A percentile compares a stretch with the other conserved stretches of the same genome.
phyloP scores from a whole-genome alignment of 1,140 invertebrate species.

The Diachasma alloeum region DNA sequence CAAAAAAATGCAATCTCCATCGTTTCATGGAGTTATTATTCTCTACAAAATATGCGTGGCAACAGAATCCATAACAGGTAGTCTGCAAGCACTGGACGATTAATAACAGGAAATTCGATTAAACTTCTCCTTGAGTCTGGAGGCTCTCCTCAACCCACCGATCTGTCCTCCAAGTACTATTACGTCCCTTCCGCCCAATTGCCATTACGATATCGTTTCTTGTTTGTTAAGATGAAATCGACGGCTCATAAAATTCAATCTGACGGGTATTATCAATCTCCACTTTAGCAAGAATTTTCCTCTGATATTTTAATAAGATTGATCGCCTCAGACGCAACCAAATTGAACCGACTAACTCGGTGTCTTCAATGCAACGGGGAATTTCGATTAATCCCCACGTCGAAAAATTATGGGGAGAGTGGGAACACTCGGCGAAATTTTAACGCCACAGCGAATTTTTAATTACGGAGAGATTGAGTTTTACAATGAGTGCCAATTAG shows the following conservation, averaged over 20 bases:
- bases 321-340: not conserved
- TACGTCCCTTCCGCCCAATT: conserved; percentile 21
- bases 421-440: not conserved
- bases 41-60: not conserved
- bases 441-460: not conserved
- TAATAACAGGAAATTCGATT: conserved; percentile 32
- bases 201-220: conserved; percentile 23
- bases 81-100: conserved; percentile 17
- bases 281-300: not conserved
- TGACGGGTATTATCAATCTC: conserved; percentile 28
- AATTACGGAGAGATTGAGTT: conserved; percentile 1
- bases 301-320: not conserved
- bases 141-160: not conserved
- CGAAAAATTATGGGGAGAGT: not conserved
- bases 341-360: too few species aligned
- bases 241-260: not conserved
- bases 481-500: conserved; percentile 1
- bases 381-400: not conserved
- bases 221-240: conserved; percentile 13
- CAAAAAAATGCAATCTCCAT: not conserved
- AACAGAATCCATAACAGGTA: not conserved
- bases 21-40: not conserved
- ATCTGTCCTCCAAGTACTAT: not conserved
- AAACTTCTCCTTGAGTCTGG: conserved; percentile 27
- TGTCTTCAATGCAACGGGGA: too few species aligned